Conservation (phyloP, 2,888 invertebrate species). For the Drosophila nr. perissopoda region DNA sequence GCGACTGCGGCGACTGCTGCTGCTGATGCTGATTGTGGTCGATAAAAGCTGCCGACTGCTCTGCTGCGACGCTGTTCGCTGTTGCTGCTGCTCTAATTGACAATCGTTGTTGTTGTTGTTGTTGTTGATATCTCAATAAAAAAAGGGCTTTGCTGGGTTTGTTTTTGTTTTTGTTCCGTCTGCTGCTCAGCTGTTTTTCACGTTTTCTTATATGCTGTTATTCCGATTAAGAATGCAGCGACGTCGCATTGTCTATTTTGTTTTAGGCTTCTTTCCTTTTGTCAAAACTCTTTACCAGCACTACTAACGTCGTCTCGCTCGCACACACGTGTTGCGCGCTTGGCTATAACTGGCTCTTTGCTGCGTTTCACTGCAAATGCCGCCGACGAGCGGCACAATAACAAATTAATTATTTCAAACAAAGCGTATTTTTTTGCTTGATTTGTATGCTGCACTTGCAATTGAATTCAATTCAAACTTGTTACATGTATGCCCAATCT, state of each 20-base stretch:
- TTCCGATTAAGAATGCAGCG: slow-evolving; percentile 40
- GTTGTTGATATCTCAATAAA: slow-evolving; percentile 26
- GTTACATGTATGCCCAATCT: slow-evolving; percentile 6
- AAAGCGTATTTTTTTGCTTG: slow-evolving; percentile 62
- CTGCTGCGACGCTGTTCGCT: slow-evolving; percentile 31
- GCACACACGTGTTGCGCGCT: slow-evolving; percentile 61
- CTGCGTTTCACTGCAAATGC: slow-evolving; percentile 61
- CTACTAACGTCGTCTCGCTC: slow-evolving; percentile 45
- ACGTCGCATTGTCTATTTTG: slow-evolving; percentile 38
- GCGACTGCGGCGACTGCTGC: slow-evolving; percentile 28
- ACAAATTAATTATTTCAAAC: slow-evolving; percentile 72
- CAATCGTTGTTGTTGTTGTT: slow-evolving; percentile 45
- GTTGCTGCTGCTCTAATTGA: slow-evolving; percentile 64
- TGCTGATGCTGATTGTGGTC: slow-evolving; percentile 15
- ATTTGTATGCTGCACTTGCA: slow-evolving; percentile 63
- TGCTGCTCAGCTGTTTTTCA: slow-evolving; percentile 73
- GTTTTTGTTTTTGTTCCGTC: slow-evolving; percentile 20
- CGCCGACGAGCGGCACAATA: slow-evolving; percentile 55
- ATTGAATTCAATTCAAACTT: slow-evolving; percentile 65
- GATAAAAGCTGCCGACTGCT: slow-evolving; percentile 16
- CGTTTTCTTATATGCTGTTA: slow-evolving; percentile 56
- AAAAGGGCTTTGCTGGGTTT: slow-evolving; percentile 25
- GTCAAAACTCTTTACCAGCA: slow-evolving; percentile 22
- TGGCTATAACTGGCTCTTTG: slow-evolving; percentile 31
- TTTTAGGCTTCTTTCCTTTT: slow-evolving; percentile 30